A percentile compares a stretch with the other conserved stretches of the same genome.
Evolutionary conservation across 2,113 vertebrate species (phyloP).

Genomic region (Centrocercus urophasianus): DNA sequence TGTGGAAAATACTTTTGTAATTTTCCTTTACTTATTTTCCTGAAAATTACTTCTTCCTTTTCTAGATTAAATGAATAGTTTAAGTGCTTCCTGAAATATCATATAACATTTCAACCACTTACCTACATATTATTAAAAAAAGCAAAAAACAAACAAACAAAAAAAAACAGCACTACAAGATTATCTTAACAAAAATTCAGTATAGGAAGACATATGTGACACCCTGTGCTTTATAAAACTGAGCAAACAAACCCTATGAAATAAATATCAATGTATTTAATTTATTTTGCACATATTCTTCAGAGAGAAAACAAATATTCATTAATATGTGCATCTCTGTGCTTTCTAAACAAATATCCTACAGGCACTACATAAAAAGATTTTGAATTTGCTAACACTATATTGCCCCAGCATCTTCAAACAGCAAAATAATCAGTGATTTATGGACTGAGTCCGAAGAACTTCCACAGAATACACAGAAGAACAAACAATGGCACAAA

Average conservation of each 20-base stretch:
- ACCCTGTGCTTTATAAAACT: background rate
- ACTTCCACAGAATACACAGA: slow-evolving; percentile 53
- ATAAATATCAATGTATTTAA: background rate
- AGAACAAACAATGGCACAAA: slow-evolving; percentile 62
- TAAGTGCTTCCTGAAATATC: background rate
- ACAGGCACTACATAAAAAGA: background rate
- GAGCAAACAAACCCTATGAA: background rate
- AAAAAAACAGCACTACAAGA: background rate
- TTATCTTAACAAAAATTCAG: background rate
- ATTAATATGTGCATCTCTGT: background rate
- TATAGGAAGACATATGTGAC: background rate
- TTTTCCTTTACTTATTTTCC: background rate
- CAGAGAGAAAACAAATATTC: background rate
- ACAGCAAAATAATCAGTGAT: slow-evolving; percentile 48
- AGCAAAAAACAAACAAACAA: background rate
- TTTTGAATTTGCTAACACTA: background rate
- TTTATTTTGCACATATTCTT: background rate
- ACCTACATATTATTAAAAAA: background rate
- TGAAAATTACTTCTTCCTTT: background rate
- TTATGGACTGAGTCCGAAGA: slow-evolving; percentile 61
- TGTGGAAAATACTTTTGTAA: background rate
- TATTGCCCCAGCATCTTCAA: slow-evolving; percentile 3
- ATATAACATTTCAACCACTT: background rate
- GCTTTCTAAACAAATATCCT: background rate
- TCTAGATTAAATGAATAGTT: background rate